Percentiles rank a stretch among this genome's conserved stretches.
phyloP scores from a whole-genome alignment of 2,113 vertebrate species.

The Corythornis vintsioides region DNA sequence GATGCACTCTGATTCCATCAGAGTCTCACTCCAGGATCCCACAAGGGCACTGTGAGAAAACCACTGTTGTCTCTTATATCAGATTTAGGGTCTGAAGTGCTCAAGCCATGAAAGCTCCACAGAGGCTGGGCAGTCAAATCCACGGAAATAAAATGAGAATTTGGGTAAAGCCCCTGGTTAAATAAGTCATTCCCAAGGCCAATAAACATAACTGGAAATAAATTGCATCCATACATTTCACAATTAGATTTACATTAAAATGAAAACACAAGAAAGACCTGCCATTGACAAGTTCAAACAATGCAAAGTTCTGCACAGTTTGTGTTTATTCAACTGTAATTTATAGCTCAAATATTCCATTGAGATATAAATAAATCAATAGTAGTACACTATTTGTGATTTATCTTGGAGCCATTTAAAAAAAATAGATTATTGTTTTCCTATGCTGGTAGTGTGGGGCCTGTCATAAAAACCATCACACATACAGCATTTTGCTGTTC shows the following conservation, averaged over 20 bases:
- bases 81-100: slow-evolving; percentile 29
- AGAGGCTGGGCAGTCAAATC: slow-evolving; percentile 49
- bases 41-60: slow-evolving; percentile 53
- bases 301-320: slow-evolving; percentile 43
- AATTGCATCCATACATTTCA: slow-evolving; percentile 67
- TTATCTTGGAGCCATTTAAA: slow-evolving; percentile 24
- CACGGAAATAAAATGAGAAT: slow-evolving; percentile 66
- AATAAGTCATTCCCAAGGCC: slow-evolving; percentile 51
- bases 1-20: slow-evolving; percentile 40
- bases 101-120: slow-evolving; percentile 30
- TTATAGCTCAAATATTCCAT: slow-evolving; percentile 53
- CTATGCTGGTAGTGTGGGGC: not conserved
- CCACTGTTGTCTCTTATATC: slow-evolving; percentile 29
- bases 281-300: slow-evolving; percentile 59
- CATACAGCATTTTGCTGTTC: not conserved
- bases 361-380: slow-evolving; percentile 65
- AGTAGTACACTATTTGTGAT: slow-evolving; percentile 24
- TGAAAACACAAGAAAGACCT: slow-evolving; percentile 38
- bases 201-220: slow-evolving; percentile 69
- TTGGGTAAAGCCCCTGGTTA: slow-evolving; percentile 60
- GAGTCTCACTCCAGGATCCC: slow-evolving; percentile 5
- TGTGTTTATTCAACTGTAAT: slow-evolving; percentile 44
- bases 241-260: slow-evolving; percentile 69
- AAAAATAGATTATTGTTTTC: slow-evolving; percentile 26
- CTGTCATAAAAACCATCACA: slow-evolving; percentile 17